phyloP scores from a whole-genome alignment of 2,888 invertebrate species.

The Heliconius cydno region DNA sequence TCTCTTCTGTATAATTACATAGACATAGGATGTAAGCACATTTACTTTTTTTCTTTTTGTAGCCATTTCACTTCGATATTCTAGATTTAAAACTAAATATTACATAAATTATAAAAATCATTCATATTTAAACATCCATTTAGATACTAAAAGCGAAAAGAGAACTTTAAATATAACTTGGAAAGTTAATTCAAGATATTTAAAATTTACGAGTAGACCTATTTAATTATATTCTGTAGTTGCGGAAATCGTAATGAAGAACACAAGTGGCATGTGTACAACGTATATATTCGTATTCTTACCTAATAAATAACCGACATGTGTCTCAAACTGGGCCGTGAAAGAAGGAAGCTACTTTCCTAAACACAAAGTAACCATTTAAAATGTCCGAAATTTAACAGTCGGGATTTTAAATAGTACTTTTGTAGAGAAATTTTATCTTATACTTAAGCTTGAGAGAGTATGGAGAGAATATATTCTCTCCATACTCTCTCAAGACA shows the following conservation, averaged over 20 bases:
- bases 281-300: constrained; percentile 48
- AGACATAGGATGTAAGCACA: too few species aligned
- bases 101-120: too few species aligned
- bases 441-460: too few species aligned
- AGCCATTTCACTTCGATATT: too few species aligned
- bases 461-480: too few species aligned
- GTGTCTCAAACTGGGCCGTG: constrained; percentile 59
- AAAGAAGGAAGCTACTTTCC: constrained; percentile 55
- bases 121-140: neutral
- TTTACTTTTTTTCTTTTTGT: too few species aligned
- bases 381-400: constrained; percentile 1
- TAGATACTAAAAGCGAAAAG: too few species aligned
- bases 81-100: too few species aligned
- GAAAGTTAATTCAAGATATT: constrained; percentile 39
- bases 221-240: constrained; percentile 11
- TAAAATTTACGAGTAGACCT: neutral
- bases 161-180: constrained; percentile 36
- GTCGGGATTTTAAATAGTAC: neutral
- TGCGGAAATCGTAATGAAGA: constrained; percentile 43
- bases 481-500: too few species aligned
- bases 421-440: neutral
- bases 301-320: constrained; percentile 54
- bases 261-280: constrained; percentile 48
- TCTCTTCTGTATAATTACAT: neutral
- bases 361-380: constrained; percentile 52